Evolutionary conservation across 30 jellyfish, hydroid and myxozoan species (phyloP).

Genomic region (Pelagia noctiluca): DNA sequence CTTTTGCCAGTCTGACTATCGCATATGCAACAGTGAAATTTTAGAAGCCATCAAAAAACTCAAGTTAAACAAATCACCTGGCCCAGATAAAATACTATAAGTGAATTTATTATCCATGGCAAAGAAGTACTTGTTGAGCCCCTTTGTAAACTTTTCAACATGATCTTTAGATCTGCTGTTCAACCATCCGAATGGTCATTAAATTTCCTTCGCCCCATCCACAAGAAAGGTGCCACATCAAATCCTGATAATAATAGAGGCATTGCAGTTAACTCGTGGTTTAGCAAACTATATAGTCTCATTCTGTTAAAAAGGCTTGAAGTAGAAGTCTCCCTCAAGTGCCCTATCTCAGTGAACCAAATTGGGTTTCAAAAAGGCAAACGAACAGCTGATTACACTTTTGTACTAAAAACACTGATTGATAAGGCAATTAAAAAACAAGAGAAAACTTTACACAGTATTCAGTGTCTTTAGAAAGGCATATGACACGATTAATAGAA

Average conservation of each 20-base stretch:
- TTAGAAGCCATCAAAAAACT: conserved; percentile 17
- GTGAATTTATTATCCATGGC: conserved; percentile 13
- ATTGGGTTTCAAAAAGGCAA: conserved; percentile 20
- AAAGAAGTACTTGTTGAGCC: conserved; percentile 24
- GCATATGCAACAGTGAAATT: neutral
- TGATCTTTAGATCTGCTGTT: neutral
- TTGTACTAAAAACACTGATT: conserved; percentile 34
- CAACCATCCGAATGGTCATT: conserved; percentile 21
- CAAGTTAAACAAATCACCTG: conserved; percentile 16
- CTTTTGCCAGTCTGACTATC: neutral
- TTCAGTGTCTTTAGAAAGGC: conserved; percentile 23
- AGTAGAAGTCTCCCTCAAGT: neutral
- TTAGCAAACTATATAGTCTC: neutral
- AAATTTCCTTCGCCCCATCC: conserved; percentile 29
- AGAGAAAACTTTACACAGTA: neutral
- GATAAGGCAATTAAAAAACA: conserved; percentile 1
- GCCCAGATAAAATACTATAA: conserved; percentile 16
- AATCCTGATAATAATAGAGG: neutral
- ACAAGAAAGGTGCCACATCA: conserved; percentile 20
- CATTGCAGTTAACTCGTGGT: neutral
- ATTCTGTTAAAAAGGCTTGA: neutral
- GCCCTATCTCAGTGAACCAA: conserved; percentile 8
- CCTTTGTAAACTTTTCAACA: conserved; percentile 17
- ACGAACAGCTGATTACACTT: conserved; percentile 15
- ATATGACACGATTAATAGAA: conserved; percentile 33